A percentile compares a stretch with the other conserved stretches of the same genome.
Conservation (phyloP, 2,888 invertebrate species). For the Machimus rusticus region DNA sequence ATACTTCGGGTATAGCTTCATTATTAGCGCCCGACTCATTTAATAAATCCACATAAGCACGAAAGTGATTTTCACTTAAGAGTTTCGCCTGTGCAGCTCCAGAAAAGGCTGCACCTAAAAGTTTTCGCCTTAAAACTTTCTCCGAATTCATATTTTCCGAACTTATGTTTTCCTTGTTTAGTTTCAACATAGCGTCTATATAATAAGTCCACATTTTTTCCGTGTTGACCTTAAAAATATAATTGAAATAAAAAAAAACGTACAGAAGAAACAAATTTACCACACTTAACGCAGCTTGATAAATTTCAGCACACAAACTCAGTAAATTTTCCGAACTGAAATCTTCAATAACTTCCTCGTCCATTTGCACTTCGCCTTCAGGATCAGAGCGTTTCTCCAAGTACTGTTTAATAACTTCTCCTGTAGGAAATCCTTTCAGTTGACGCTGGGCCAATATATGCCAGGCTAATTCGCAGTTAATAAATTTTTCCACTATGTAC, state of each 20-base stretch:
- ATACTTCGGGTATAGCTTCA: conserved; percentile 43
- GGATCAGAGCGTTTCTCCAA: background rate
- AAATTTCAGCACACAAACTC: conserved; percentile 64
- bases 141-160: conserved; percentile 52
- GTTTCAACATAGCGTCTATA: conserved; percentile 67
- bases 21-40: conserved; percentile 47
- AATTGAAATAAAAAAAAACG: background rate
- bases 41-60: conserved; percentile 61
- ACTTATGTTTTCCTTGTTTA: conserved; percentile 62
- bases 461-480: conserved; percentile 68
- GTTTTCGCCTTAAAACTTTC: conserved; percentile 64
- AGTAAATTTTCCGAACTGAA: conserved; percentile 60
- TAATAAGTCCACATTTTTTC: conserved; percentile 67
- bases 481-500: conserved; percentile 65
- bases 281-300: conserved; percentile 64
- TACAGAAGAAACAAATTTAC: conserved; percentile 46
- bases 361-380: background rate
- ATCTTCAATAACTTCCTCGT: background rate
- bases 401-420: conserved; percentile 49
- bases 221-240: conserved; percentile 58
- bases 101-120: conserved; percentile 65
- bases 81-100: conserved; percentile 64
- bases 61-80: conserved; percentile 65
- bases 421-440: conserved; percentile 62
- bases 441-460: conserved; percentile 69